phyloP scores from a whole-genome alignment of 2,888 invertebrate genomes.

The Leucozona laternaria region DNA sequence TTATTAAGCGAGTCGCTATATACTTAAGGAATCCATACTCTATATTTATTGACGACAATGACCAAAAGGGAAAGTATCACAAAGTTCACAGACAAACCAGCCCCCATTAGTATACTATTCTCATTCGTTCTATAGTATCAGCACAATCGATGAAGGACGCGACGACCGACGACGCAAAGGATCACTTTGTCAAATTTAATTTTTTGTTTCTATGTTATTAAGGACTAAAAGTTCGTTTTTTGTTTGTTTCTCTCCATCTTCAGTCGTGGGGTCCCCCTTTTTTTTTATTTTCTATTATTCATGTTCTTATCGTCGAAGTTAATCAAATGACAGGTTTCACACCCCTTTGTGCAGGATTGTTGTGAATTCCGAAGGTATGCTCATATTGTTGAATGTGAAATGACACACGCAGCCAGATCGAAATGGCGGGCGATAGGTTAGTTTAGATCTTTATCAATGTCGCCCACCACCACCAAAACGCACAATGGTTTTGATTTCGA shows the following conservation, averaged over 20 bases:
- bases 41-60: not conserved
- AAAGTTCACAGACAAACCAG: conserved; percentile 13
- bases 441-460: not conserved
- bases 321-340: conserved; percentile 65
- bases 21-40: not conserved
- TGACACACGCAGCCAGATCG: not conserved
- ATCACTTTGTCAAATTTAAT: no score
- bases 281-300: conserved; percentile 61
- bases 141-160: no score
- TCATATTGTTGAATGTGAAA: not conserved
- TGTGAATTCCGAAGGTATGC: not conserved
- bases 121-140: no score
- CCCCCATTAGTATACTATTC: no score
- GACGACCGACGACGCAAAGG: no score
- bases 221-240: conserved; percentile 27
- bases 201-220: not conserved
- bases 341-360: conserved; percentile 39
- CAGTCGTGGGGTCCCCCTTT: conserved; percentile 24
- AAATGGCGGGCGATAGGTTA: conserved; percentile 28
- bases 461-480: conserved; percentile 14
- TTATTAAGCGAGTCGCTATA: conserved; percentile 1
- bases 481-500: conserved; percentile 27
- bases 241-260: conserved; percentile 30
- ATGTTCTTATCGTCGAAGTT: conserved; percentile 46
- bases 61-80: not conserved